phyloP scores from a whole-genome alignment of 1,140 invertebrate genomes.

The Lepidostoma basale region DNA sequence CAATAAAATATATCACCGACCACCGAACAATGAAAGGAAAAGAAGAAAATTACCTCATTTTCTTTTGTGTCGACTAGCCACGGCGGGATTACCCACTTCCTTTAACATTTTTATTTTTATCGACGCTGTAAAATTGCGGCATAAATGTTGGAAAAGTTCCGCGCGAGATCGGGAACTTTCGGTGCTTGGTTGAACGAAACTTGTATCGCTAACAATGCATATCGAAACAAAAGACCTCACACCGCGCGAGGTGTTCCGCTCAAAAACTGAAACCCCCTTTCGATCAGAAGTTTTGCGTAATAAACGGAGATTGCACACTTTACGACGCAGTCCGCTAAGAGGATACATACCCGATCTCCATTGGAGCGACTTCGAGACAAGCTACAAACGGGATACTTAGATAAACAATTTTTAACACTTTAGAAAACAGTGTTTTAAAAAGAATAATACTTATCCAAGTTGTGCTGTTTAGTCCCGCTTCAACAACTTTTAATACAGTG shows the following conservation, averaged over 20 bases:
- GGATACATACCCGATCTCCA: too few species aligned
- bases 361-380: too few species aligned
- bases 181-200: conserved; percentile 27
- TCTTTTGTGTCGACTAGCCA: conserved; percentile 40
- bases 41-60: conserved; percentile 46
- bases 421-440: too few species aligned
- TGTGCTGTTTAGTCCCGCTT: too few species aligned
- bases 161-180: conserved; percentile 28
- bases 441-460: too few species aligned
- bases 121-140: conserved; percentile 44
- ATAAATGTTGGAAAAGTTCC: conserved; percentile 37
- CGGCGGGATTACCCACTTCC: conserved; percentile 32
- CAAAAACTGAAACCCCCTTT: conserved; percentile 38
- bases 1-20: conserved; percentile 43
- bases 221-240: conserved; percentile 10
- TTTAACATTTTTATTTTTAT: conserved; percentile 45
- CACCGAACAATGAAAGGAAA: conserved; percentile 44
- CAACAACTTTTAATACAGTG: too few species aligned
- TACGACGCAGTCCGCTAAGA: conserved; percentile 20
- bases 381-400: too few species aligned
- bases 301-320: conserved; percentile 42
- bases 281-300: conserved; percentile 42
- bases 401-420: too few species aligned
- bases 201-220: conserved; percentile 41
- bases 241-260: not conserved